Conservation (phyloP, 2,888 invertebrate genomes). For the Calameuta pallipes region DNA sequence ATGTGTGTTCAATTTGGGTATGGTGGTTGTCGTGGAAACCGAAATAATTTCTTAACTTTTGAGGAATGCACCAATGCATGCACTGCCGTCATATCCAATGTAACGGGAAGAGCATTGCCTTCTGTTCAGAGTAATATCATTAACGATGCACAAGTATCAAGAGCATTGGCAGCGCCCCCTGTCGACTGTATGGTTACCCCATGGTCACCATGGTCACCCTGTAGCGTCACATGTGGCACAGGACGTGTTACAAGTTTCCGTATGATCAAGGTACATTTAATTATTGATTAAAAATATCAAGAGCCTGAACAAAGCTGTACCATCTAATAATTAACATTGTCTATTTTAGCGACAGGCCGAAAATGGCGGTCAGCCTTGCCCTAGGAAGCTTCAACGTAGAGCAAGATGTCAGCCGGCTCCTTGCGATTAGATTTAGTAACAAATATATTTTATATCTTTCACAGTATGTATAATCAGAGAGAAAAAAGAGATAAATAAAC, state of each 20-base stretch:
- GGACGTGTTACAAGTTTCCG: constrained; percentile 77
- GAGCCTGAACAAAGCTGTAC: not conserved
- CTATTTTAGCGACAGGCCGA: constrained; percentile 68
- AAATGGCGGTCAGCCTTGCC: constrained; percentile 76
- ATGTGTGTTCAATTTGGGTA: constrained; percentile 90
- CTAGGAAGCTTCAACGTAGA: constrained; percentile 71
- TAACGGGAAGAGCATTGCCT: not conserved
- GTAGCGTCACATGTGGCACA: constrained; percentile 83
- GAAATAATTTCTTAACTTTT: constrained; percentile 88
- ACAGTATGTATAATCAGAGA: not conserved
- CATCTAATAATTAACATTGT: not conserved
- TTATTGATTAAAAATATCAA: not conserved
- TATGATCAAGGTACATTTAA: constrained; percentile 70
- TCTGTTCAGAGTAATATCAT: not conserved
- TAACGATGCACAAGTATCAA: not conserved
- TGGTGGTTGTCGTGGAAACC: constrained; percentile 90
- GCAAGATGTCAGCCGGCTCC: constrained; percentile 69
- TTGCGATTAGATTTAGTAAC: constrained; percentile 42
- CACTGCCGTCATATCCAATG: constrained; percentile 64
- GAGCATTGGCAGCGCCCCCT: constrained; percentile 37
- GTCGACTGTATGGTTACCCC: constrained; percentile 78
- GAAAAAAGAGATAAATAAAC: not conserved
- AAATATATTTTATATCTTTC: not conserved
- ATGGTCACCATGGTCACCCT: constrained; percentile 88
- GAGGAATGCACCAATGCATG: constrained; percentile 83